Percentiles rank a stretch among this genome's conserved stretches.
phyloP scores from a whole-genome alignment of 2,888 invertebrate species.

The Drosophila demipolita region DNA sequence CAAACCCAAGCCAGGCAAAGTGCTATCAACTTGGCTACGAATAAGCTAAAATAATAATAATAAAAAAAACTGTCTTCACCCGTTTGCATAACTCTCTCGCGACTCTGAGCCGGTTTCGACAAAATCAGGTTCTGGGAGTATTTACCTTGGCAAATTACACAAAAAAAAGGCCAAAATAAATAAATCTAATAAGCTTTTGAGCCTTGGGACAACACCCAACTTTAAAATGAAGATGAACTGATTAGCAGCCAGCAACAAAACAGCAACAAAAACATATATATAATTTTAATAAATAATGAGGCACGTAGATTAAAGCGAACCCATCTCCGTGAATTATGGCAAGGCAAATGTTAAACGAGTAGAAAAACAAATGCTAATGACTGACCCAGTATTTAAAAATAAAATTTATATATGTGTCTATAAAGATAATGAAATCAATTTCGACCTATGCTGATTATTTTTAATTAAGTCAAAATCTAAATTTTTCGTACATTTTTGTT shows the following conservation, averaged over 20 bases:
- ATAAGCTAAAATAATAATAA: constrained; percentile 12
- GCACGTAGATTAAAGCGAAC: constrained; percentile 23
- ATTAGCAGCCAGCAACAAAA: constrained; percentile 9
- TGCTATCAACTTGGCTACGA: constrained; percentile 16
- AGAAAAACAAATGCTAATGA: constrained; percentile 16
- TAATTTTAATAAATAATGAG: background rate
- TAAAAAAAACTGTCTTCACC: constrained; percentile 9
- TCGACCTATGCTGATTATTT: constrained; percentile 32
- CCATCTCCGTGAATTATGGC: background rate
- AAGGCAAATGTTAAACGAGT: constrained; percentile 1
- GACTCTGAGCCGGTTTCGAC: constrained; percentile 48
- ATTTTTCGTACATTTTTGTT: constrained; percentile 3
- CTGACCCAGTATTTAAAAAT: constrained; percentile 25
- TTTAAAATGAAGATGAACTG: constrained; percentile 9
- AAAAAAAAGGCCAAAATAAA: background rate
- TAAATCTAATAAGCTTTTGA: background rate
- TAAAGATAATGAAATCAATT: constrained; percentile 20
- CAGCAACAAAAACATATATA: background rate
- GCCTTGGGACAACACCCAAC: background rate
- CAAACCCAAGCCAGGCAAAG: background rate
- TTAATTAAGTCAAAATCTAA: constrained; percentile 10
- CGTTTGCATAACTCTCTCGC: constrained; percentile 28
- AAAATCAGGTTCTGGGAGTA: constrained; percentile 61
- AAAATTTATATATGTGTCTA: background rate
- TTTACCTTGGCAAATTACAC: constrained; percentile 47